Base-by-base conservation (phyloP, 2,797 vertebrate species). In the Monodelphis domestica region DNA sequence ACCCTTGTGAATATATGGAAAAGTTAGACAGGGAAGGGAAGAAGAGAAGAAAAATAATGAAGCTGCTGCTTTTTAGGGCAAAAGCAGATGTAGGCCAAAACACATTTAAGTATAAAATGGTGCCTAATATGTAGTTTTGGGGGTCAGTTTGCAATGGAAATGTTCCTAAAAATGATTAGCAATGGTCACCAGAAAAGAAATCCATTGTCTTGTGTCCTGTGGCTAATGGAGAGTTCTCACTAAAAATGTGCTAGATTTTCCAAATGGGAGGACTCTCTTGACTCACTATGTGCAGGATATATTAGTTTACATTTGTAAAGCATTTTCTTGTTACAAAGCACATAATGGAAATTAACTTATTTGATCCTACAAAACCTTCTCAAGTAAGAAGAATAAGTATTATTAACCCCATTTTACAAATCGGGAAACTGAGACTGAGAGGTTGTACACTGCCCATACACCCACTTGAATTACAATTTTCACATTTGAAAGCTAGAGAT, bases 11-110 rank as follows among this genome's bases (percentile, higher is more conserved):
- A 38, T 55, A 12, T 21, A 3, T n/a, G 92, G 84, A 93, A 88
- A 93, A 94, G 38, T 7, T 55, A 59, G 96, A 33, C 15, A 51
- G 26, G 78, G 38, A 84, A 50, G n/a, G 3, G 21, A 63, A 15
- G 33, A 0, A 78, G 38, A 78, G 45, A 3, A 70, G 21, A 38
- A 45, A 78, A 78, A 78, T 45, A 78, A 70, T 45, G 2, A 45
- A 70, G 78, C 5, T 24, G 38, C n/a, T 78, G 24, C 63, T 78
- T 38, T 78, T 78, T 78, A 3, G n/a, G 70, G 56, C n/a, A 91
- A 92, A 95, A 24, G 63, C 54, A 94, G 21, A 33, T 90, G 59
- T 91, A 84, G 91, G 90, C 70, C 17, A 29, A 87, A n/a, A 52
- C 4, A 89, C 84, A 93, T 94, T 90, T 87, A 88, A 94, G 30